Base-by-base conservation (phyloP, 2,888 invertebrate species). In the Cepaea hortensis region DNA sequence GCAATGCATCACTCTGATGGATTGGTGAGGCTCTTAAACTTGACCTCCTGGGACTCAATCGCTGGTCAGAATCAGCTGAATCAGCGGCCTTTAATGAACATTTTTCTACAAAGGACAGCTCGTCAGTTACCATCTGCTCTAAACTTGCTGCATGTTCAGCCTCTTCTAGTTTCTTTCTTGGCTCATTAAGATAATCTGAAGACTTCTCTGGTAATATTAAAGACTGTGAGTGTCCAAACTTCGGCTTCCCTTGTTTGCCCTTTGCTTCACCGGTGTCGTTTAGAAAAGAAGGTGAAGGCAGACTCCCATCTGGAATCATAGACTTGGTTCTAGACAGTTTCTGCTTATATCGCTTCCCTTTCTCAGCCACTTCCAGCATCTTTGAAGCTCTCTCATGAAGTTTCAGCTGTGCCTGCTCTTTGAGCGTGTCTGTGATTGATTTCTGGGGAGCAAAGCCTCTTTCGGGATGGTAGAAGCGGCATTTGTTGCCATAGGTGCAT, bases 401-500 rank as follows among this genome's bases (percentile, higher is more conserved):
- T 90, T 92, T 91, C 79, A 90, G 89, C 81, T 91, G 90, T 23
- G 97, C 97, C 90, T 97, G 97, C 93, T 98, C 98, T 0, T 97
- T 96, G 68, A 98, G 95, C 87, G 96, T 96, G 93, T 98, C 98
- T 0, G 97, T 97, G 50, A 98, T 97, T 18, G 97, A 97, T 94
- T 97, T 97, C 93, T 98, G 97, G 0, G 97, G 97, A 84, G 96
- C 96, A 3, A 97, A 96, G 3, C 97, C 97, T 88, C 98, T 95
- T 94, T 98, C 98, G 3, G 98, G 98, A 94, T 98, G 98, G 91
- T 97, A 97, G 94, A 97, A 99, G 95, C 98, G 98, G 95, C 98
- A 99, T 94, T 99, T 99, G 95, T 98, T 98, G 0, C 99, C 99
- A 93, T 98, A 99, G 0, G 99, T 99, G 94, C 98, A 99, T 95